Percentiles rank a stretch among this genome's conserved stretches.
Conservation (phyloP, 2,113 vertebrate genomes). For the Antechinus flavipes region DNA sequence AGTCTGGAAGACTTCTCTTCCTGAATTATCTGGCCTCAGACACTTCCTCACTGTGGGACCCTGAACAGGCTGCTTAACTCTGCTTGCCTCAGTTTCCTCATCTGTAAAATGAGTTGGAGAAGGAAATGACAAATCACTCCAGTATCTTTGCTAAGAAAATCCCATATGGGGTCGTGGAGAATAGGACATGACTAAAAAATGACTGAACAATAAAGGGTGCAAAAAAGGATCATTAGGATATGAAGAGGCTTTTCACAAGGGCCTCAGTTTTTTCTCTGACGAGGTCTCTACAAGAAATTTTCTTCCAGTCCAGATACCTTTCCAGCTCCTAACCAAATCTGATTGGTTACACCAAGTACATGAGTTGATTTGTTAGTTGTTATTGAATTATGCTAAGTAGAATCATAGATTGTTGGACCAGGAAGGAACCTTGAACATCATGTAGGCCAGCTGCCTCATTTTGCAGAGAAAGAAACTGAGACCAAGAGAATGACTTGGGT, state of each 20-base stretch:
- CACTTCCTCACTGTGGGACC: not conserved
- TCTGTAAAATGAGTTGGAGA: not conserved
- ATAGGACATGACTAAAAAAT: not conserved
- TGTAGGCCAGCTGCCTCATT: slow-evolving; percentile 7
- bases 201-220: not conserved
- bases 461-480: slow-evolving; percentile 35
- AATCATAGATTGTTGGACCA: not conserved
- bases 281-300: not conserved
- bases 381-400: not conserved
- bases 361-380: not conserved
- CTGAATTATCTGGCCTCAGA: not conserved
- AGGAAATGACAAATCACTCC: not conserved
- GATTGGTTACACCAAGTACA: not conserved
- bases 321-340: slow-evolving; percentile 21
- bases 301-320: not conserved
- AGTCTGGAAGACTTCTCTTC: not conserved
- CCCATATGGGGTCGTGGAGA: not conserved
- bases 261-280: not conserved
- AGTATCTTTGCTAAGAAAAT: not conserved
- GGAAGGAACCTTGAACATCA: not conserved
- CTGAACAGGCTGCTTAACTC: not conserved
- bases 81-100: not conserved
- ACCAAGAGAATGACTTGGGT: not conserved
- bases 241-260: slow-evolving; percentile 14
- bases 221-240: not conserved